These are phyloP conservation scores for Tanytarsus gracilentus DNA, from an alignment of 2,888 invertebrate species.

Conservation along the genomic window DNA sequence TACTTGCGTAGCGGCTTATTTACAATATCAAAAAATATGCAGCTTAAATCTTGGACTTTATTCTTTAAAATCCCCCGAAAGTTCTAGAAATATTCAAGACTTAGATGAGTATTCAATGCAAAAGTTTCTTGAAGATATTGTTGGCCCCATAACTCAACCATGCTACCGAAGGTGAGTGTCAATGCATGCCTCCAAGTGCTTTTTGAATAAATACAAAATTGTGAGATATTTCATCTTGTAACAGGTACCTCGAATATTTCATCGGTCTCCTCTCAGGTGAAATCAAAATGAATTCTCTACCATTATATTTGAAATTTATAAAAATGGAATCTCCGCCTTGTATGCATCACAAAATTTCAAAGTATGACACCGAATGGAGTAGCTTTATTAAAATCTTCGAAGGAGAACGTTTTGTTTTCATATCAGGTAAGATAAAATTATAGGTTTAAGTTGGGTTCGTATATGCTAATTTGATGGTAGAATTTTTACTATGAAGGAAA, in stretches of 20 bases:
- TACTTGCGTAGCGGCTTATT: constrained; percentile 81
- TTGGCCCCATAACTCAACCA: constrained; percentile 60
- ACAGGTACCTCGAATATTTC: constrained; percentile 76
- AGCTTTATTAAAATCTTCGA: constrained; percentile 84
- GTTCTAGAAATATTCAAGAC: constrained; percentile 49
- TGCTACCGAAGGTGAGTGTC: constrained; percentile 66
- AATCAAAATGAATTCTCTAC: constrained; percentile 78
- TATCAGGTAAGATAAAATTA: constrained; percentile 55
- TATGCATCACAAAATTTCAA: constrained; percentile 41
- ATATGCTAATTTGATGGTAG: not conserved
- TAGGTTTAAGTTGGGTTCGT: not conserved
- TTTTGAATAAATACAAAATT: not conserved
- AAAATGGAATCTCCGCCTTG: constrained; percentile 80
- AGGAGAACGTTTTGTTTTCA: constrained; percentile 80
- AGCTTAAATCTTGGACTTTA: constrained; percentile 46
- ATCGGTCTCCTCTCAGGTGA: constrained; percentile 81
- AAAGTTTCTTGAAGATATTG: constrained; percentile 74
- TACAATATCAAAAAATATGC: constrained; percentile 91
- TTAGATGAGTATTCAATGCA: constrained; percentile 90
- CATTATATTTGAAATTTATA: constrained; percentile 77
- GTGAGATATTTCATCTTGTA: not conserved
- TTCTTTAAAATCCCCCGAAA: constrained; percentile 34
- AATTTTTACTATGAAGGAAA: too few species aligned
- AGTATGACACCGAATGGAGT: constrained; percentile 51
- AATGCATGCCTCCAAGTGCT: not conserved